A percentile compares a stretch with the other conserved stretches of the same genome.
These are phyloP conservation scores for Rhopalosiphum nymphaeae DNA, from an alignment of 2,888 invertebrate genomes.

Conservation along the genomic window DNA sequence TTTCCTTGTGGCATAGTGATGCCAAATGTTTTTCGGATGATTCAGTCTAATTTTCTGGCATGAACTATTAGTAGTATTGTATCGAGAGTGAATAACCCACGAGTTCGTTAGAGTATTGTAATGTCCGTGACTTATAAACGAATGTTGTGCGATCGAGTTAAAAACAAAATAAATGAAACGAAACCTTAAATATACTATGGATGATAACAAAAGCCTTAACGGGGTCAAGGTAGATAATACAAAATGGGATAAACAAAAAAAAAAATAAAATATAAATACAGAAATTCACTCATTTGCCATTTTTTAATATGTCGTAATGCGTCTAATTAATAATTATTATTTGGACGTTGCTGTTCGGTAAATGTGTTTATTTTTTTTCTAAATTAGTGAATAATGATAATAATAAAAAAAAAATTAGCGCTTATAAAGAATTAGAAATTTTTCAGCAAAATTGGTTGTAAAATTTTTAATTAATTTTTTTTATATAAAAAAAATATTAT, in stretches of 20 bases:
- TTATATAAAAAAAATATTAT: background rate
- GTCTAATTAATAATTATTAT: background rate
- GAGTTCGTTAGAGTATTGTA: slow-evolving; percentile 3
- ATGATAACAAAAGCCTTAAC: slow-evolving; percentile 16
- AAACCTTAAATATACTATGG: slow-evolving; percentile 20
- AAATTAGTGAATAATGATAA: background rate
- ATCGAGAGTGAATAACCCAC: slow-evolving; percentile 58
- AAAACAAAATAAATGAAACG: slow-evolving; percentile 7
- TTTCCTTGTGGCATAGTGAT: slow-evolving; percentile 35
- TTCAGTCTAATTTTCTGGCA: slow-evolving; percentile 61
- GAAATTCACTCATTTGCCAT: background rate
- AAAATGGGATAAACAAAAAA: background rate
- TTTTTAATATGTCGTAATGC: background rate
- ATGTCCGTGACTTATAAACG: slow-evolving; percentile 56
- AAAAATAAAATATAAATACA: too few species aligned
- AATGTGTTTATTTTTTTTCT: background rate
- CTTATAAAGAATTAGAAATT: background rate
- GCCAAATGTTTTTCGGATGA: slow-evolving; percentile 63
- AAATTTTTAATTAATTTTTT: background rate
- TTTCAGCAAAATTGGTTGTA: background rate
- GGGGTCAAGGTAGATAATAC: slow-evolving; percentile 29
- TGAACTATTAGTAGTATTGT: background rate
- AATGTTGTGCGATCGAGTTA: slow-evolving; percentile 6
- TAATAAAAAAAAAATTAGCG: background rate
- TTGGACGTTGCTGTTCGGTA: background rate